These are phyloP conservation scores for Sandelia bainsii DNA, from an alignment of 2,797 vertebrate genomes.

Conservation along the genomic window DNA sequence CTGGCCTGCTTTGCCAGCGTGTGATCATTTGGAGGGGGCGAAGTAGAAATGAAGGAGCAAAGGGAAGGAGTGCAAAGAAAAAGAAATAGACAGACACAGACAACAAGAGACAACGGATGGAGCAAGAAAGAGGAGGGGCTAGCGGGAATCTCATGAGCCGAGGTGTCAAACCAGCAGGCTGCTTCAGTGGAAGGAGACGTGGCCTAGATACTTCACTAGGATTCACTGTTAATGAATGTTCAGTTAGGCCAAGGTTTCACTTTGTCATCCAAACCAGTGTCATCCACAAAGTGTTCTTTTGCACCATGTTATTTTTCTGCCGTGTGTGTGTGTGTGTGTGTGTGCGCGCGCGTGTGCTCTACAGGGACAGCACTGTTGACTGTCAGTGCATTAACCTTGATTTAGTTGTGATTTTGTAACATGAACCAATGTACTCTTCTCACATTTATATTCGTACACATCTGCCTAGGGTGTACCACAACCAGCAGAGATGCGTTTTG, in stretches of 20 bases:
- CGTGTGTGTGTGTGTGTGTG: background rate
- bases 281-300: constrained; percentile 20
- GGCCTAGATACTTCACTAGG: constrained; percentile 68
- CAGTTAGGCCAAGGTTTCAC: constrained; percentile 45
- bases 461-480: background rate
- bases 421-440: background rate
- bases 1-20: constrained; percentile 25
- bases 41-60: constrained; percentile 1
- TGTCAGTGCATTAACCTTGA: background rate
- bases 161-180: constrained; percentile 52
- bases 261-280: constrained; percentile 49
- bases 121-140: constrained; percentile 14
- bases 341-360: background rate
- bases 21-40: constrained; percentile 11
- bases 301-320: constrained; percentile 12
- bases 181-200: constrained; percentile 51
- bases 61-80: constrained; percentile 3
- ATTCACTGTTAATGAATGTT: constrained; percentile 66
- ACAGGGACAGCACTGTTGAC: background rate
- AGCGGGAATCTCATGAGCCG: constrained; percentile 26
- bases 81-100: constrained; percentile 9
- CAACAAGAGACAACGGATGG: constrained; percentile 2
- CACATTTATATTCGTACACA: background rate
- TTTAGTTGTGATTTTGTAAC: constrained; percentile 2
- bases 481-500: too few species aligned